Base-by-base conservation (phyloP, 2,113 vertebrate species). In the Morone chrysops region DNA sequence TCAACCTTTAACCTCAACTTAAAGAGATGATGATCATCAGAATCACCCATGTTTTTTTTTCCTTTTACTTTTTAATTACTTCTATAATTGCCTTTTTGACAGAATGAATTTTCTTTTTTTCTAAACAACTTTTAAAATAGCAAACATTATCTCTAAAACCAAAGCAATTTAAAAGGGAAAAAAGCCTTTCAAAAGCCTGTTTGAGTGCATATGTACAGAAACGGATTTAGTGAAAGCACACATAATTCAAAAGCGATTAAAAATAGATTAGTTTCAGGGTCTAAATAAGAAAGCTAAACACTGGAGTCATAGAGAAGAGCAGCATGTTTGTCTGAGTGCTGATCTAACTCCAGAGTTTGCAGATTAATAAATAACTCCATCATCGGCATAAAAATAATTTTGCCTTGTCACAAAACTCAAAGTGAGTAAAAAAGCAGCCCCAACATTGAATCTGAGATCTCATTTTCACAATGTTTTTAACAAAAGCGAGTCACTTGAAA, bases 271-370 rank as follows among this genome's bases (percentile, higher is more conserved):
- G 10, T 25, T 78, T 36, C 22, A 45, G 10, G 18, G 59, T 75
- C 8, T 59, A 70, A 68, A 69, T 76, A 41, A 82, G n/a, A 71
- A 54, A 79, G 65, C 16, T n/a, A 22, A 67, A 59, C 51, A 31
- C 69, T 60, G 36, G 47, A 71, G 60, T 54, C 31, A 73, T 11
- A 48, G 10, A 11, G 31, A 31, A 43, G 50, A 67, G 13, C 38
- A 41, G 25, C 17, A 31, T 31, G 31, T 31, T 1, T 31, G 31
- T 31, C 31, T 31, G 31, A 31, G 31, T 31, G 41, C 36, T 53
- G 65, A 18, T 51, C 6, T 22, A 22, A 54, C 18, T 25, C 5
- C 13, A 41, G 13, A 51, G 48, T 18, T 48, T 25, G 3, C 4
- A 18, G 40, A 62, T 11, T 63, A 51, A 31, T 20, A 47, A 12